phyloP scores from a whole-genome alignment of 2,797 vertebrate species.

The Valencia hispanica region DNA sequence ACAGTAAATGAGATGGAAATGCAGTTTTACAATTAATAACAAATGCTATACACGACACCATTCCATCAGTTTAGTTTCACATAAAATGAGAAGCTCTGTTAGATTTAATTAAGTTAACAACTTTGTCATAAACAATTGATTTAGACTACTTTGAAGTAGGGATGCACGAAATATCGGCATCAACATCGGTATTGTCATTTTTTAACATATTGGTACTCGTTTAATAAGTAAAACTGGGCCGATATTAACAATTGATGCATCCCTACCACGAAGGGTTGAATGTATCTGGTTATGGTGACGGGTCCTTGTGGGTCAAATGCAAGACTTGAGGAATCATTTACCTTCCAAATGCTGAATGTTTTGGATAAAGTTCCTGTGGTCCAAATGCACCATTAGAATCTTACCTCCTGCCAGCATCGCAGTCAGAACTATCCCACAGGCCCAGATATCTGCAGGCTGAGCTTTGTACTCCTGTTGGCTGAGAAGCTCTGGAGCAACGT shows the following conservation, averaged over 20 bases:
- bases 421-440: constrained; percentile 94
- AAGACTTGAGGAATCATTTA: not conserved
- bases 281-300: not conserved
- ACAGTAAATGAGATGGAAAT: too few species aligned
- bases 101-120: too few species aligned
- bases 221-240: too few species aligned
- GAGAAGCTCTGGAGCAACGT: constrained; percentile 94
- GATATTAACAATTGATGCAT: too few species aligned
- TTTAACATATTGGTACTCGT: too few species aligned
- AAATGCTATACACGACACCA: too few species aligned
- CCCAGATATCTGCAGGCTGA: constrained; percentile 94
- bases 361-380: not conserved
- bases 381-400: constrained; percentile 2
- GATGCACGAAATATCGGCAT: too few species aligned
- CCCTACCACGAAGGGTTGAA: too few species aligned
- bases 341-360: not conserved
- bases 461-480: constrained; percentile 87
- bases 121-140: not conserved
- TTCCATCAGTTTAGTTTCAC: too few species aligned
- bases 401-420: constrained; percentile 96
- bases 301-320: not conserved
- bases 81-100: too few species aligned
- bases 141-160: not conserved
- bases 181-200: too few species aligned
- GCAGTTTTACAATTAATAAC: too few species aligned